These are phyloP conservation scores for Megalonaias nervosa DNA, from an alignment of 1,140 invertebrate species.

Conservation along the genomic window DNA sequence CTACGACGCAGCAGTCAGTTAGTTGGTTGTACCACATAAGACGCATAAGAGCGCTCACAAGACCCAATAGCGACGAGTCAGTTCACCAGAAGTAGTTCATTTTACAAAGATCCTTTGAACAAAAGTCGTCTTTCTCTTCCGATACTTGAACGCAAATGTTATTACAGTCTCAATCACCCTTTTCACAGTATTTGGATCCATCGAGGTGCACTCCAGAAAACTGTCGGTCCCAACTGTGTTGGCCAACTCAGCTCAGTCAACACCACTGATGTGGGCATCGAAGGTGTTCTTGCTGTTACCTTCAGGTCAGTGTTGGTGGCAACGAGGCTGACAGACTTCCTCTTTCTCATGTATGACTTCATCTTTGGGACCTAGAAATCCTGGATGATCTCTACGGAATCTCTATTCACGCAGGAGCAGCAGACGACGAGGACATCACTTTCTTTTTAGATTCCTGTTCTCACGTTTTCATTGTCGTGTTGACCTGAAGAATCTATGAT, in stretches of 20 bases:
- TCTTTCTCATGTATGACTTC: conserved; percentile 52
- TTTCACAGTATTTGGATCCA: conserved; percentile 17
- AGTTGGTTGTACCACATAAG: no score
- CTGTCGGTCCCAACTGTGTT: conserved; percentile 23
- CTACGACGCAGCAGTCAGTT: no score
- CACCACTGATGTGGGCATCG: background rate
- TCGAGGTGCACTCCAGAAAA: conserved; percentile 25
- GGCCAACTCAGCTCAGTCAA: conserved; percentile 15
- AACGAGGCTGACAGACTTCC: conserved; percentile 21
- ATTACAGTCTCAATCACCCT: conserved; percentile 27
- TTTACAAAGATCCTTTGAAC: conserved; percentile 28
- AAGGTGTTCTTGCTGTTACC: background rate
- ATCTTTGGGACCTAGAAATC: conserved; percentile 82
- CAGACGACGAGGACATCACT: conserved; percentile 97
- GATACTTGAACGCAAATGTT: conserved; percentile 16
- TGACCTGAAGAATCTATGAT: conserved; percentile 35
- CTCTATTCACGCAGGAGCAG: conserved; percentile 98
- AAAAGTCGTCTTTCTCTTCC: conserved; percentile 25
- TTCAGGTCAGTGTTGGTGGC: conserved; percentile 27
- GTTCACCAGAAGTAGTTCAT: background rate
- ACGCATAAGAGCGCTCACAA: no score
- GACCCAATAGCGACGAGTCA: no score
- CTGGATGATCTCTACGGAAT: conserved; percentile 97
- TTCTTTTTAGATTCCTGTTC: conserved; percentile 24
- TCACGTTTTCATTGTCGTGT: conserved; percentile 34